Percentiles rank a stretch among this genome's conserved stretches.
These are phyloP conservation scores for Patella depressa DNA, from an alignment of 2,888 invertebrate genomes.

Conservation along the genomic window DNA sequence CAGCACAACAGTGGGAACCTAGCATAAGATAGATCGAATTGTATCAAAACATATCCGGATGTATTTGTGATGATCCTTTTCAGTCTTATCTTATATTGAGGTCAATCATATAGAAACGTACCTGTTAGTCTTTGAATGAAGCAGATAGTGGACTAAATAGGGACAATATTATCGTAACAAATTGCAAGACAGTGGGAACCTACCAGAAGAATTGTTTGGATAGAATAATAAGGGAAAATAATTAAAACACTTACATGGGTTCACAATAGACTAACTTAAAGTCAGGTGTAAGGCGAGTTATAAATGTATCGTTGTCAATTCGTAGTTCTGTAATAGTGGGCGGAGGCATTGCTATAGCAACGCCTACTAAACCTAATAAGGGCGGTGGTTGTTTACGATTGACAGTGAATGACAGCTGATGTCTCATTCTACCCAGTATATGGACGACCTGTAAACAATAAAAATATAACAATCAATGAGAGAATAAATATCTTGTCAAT, in stretches of 20 bases:
- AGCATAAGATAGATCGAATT: too few species aligned
- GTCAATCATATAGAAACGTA: too few species aligned
- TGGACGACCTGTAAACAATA: conserved; percentile 85
- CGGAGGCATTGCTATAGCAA: conserved; percentile 96
- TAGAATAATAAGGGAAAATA: not conserved
- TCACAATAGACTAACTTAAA: conserved; percentile 97
- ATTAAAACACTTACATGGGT: conserved; percentile 81
- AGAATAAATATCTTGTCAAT: not conserved
- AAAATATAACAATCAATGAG: not conserved
- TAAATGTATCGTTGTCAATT: conserved; percentile 88
- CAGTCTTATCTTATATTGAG: too few species aligned
- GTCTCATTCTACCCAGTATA: conserved; percentile 90
- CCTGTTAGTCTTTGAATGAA: too few species aligned
- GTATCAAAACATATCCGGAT: too few species aligned
- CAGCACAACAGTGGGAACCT: too few species aligned
- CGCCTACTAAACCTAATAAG: conserved; percentile 88
- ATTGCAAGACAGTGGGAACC: too few species aligned
- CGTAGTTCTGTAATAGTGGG: conserved; percentile 97
- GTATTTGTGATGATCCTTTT: too few species aligned
- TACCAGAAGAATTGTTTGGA: not conserved
- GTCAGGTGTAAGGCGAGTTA: conserved; percentile 94
- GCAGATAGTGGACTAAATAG: too few species aligned
- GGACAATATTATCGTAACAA: too few species aligned
- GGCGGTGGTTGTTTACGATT: conserved; percentile 78
- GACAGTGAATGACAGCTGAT: conserved; percentile 93